Conservation (phyloP, 2,797 vertebrate species). For the Cyclura pinguis region DNA sequence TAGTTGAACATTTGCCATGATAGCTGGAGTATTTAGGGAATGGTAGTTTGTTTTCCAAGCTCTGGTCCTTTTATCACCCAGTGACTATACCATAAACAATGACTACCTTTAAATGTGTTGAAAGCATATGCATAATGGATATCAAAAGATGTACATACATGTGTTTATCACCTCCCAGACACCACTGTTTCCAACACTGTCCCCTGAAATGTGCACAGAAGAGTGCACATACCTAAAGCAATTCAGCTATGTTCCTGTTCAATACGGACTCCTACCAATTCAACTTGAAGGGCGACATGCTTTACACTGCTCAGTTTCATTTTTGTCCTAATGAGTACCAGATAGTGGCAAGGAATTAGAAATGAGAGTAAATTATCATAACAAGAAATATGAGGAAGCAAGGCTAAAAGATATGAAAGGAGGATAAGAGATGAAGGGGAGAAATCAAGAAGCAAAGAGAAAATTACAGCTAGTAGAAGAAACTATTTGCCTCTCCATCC, state of each 20-base stretch:
- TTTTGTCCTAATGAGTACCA: neutral
- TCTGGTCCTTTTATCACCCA: neutral
- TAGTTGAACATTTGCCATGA: neutral
- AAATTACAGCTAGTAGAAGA: neutral
- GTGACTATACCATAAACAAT: neutral
- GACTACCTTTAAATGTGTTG: neutral
- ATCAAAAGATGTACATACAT: neutral
- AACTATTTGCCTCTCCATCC: neutral
- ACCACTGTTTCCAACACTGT: neutral
- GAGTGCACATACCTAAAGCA: neutral
- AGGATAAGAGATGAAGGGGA: neutral
- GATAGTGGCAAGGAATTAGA: rapidly evolving
- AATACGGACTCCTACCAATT: neutral
- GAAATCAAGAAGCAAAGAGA: neutral
- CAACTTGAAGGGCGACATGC: neutral
- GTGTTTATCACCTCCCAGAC: neutral
- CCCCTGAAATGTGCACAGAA: neutral
- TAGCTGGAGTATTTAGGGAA: no score
- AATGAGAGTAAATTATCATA: conserved; percentile 17
- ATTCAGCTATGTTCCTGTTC: neutral
- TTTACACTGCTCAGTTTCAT: neutral
- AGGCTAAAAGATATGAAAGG: neutral
- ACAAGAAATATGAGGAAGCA: neutral
- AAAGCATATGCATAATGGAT: neutral
- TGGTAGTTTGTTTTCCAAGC: no score